Base-by-base conservation (phyloP, 2,797 vertebrate genomes). In the Nannoperca australis region DNA sequence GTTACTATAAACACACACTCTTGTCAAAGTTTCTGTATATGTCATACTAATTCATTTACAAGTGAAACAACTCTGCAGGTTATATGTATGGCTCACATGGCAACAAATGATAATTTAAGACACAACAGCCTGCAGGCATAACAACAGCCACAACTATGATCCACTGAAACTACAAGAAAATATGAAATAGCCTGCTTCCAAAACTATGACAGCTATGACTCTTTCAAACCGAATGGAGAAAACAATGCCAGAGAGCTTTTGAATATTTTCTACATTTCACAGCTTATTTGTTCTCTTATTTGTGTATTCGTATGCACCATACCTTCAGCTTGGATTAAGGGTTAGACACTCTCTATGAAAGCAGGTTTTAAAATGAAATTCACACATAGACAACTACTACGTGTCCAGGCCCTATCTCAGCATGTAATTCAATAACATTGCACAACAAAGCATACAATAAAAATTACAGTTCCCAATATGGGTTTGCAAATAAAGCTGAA, bases 31-130 rank as follows among this genome's bases (percentile, higher is more conserved):
- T 72, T 59, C 47, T 42, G 36, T 38, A 18, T 4, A 14, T 27
- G 56, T 60, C 54, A 64, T 0, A 42, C 14, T 8, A 76, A 63
- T 67, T 61, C 42, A 24, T 45, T 45, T 20, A 38, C 68, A 55
- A 62, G 49, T 24, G 9, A 78, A 74, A 75, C 42, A 47, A 27
- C 47, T 64, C 54, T 64, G 38, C 63, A 20, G 38, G 64, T 60
- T 59, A 36, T 62, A 34, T 27, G 36, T 51, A 55, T 58, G 54
- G 77, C 79, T 86, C 70, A 73, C 77, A 81, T 85, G 64, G 81
- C 76, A 88, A 87, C 84, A 87, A 78, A 82, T 64, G 64, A 78
- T 75, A 83, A 64, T 58, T 70, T 70, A 45, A 85, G 56, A 83
- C 56, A 58, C 62, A 78, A 81, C 69, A 73, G 78, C 67, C 71